Base-by-base conservation (phyloP, 2,888 invertebrate genomes). In the Eupithecia subumbrata region DNA sequence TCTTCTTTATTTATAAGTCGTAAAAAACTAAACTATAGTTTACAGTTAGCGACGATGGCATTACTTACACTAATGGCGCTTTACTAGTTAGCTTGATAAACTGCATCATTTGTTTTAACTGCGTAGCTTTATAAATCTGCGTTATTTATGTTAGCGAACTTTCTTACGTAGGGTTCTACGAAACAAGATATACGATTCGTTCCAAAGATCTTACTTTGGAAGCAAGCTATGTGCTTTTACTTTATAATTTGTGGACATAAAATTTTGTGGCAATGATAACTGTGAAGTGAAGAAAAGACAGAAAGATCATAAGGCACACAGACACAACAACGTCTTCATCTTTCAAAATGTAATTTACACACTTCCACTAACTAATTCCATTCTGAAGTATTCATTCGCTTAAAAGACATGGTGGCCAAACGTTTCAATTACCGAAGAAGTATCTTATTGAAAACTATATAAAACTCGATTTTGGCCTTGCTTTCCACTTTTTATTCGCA, bases 11-110 rank as follows among this genome's bases (percentile, higher is more conserved):
- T 56, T 56, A 48, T 25, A 25, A 60, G 60, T 60, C 14, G 60
- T 60, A 25, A 25, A n/a, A 22, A 60, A 56, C 56, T 60, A 14
- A 12, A 34, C 64, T 34, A 64, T 34, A 34, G 18, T 25, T 64
- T 8, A 64, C 22, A 64, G 34, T 34, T 64, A 0, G 34, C 34
- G 64, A 73, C 72, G n/a, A n/a, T n/a, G 68, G 69, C 63, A 73
- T 70, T 74, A 76, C 34, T 70, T 74, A 76, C 34, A 67, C 68
- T 78, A 73, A 77, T 77, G 56, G 76, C 66, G 68, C 52, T 45
- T 12, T 52, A n/a, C 68, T 66, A 40, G 66, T 60, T 71, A 64
- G 40, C 56, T 67, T 71, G 25, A 70, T 71, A 71, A 56, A 52
- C 43, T 66, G 30, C 71, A 34, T 70, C 43, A 56, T 66, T 69